Evolutionary conservation across 1,140 invertebrate species (phyloP), one percentile per base, ranked within the genome.

Genomic region (Proales similis): DNA sequence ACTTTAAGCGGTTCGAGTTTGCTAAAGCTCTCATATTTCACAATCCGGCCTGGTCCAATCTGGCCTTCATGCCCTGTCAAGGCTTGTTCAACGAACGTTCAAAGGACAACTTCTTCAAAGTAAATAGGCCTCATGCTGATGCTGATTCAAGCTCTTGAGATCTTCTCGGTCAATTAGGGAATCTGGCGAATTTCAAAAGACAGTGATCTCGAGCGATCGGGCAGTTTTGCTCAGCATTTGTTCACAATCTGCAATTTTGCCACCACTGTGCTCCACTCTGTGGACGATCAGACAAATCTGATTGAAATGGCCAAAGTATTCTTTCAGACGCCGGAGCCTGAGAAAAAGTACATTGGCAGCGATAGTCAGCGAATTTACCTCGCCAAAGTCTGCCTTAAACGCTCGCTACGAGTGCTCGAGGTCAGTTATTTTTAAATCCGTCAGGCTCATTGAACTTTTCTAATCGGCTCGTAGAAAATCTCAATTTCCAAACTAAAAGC

Each of bases 281-380:
- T n/a, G 12, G 27, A n/a, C 22, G 51, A 57, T 14, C n/a, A 29
- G 12, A 17, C 1, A 17, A 57, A 57, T 27, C 29, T 57, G n/a
- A 0, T 57, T 2, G 51, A 57, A 12, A 57, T 57, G 24, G 19
- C 26, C 22, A 39, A 30, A 43, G 45, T 57, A 12, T 57, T 57
- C 45, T 57, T 12, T 42, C 51, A 57, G 29, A 57, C 39, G 27
- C 36, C 45, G 4, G 51, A 57, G 11, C 24, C 51, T 4, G 51
- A 57, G 24, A 57, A 57, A 38, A 57, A 42, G 32, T 57, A 57
- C 45, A 42, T 57, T 20, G 45, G 45, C 20, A 42, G 45, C 45
- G 51, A 57, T 29, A 42, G 14, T 26, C 20, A 42, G 19, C 27
- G 51, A 42, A 42, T 42, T 7, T 42, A 39, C 19, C 27, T 57